These are phyloP conservation scores for Hybos culiciformis DNA, from an alignment of 2,888 invertebrate genomes.

Conservation along the genomic window DNA sequence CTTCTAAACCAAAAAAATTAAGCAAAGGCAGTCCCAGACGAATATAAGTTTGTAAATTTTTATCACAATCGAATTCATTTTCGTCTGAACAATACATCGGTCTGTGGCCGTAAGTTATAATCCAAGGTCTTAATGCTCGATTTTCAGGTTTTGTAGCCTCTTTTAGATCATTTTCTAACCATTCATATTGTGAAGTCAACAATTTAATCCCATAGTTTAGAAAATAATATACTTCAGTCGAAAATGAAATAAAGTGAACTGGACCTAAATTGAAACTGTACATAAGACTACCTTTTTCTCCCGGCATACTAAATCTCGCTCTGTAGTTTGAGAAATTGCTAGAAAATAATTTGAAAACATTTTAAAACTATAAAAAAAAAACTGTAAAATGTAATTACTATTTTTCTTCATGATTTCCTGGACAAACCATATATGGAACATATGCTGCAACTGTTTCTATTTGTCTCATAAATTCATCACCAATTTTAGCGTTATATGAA, in stretches of 20 bases:
- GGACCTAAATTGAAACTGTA: constrained; percentile 84
- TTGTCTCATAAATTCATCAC: constrained; percentile 88
- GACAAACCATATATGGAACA: constrained; percentile 84
- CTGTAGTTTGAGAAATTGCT: constrained; percentile 88
- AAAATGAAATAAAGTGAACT: constrained; percentile 79
- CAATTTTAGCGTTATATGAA: constrained; percentile 61
- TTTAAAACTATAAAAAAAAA: not conserved
- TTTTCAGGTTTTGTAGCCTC: constrained; percentile 62
- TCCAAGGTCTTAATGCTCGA: constrained; percentile 62
- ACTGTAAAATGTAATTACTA: constrained; percentile 33
- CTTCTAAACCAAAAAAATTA: constrained; percentile 61
- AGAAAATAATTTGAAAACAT: no score
- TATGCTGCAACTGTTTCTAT: constrained; percentile 79
- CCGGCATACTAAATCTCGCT: constrained; percentile 85
- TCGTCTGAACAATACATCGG: constrained; percentile 87
- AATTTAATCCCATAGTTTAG: constrained; percentile 71
- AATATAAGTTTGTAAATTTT: constrained; percentile 45
- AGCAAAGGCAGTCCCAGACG: constrained; percentile 53
- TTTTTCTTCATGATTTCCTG: constrained; percentile 81
- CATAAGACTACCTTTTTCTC: constrained; percentile 52
- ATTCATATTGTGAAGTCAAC: constrained; percentile 65
- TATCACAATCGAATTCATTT: constrained; percentile 67
- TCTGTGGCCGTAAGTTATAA: constrained; percentile 69
- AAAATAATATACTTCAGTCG: constrained; percentile 92
- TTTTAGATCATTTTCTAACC: constrained; percentile 71